phyloP scores from a whole-genome alignment of 2,113 vertebrate genomes.

The Microtus pennsylvanicus region DNA sequence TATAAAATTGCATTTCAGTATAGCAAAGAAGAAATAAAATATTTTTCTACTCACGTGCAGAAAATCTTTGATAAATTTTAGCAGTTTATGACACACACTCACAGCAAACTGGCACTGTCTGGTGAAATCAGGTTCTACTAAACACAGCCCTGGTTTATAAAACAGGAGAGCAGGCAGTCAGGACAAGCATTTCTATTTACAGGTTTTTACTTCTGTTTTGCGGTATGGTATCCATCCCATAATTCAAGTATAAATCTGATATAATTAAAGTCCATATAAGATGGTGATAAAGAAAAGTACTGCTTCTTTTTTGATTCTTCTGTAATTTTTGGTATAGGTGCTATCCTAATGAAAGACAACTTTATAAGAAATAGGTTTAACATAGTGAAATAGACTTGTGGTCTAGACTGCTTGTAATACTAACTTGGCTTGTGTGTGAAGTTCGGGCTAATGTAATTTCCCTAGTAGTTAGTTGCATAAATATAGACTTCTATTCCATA shows the following conservation, averaged over 20 bases:
- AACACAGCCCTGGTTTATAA: slow-evolving; percentile 30
- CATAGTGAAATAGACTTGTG: not conserved
- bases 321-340: slow-evolving; percentile 43
- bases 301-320: slow-evolving; percentile 53
- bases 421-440: not conserved
- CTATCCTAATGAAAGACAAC: slow-evolving; percentile 53
- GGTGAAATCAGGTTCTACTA: slow-evolving; percentile 38
- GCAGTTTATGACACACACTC: not conserved
- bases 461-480: not conserved
- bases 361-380: not conserved
- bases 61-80: not conserved
- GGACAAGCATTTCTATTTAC: slow-evolving; percentile 27
- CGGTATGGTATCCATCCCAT: slow-evolving; percentile 21
- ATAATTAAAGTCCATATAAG: slow-evolving; percentile 47
- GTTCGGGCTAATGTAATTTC: not conserved
- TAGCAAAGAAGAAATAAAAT: not conserved
- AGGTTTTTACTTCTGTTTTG: slow-evolving; percentile 17
- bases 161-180: slow-evolving; percentile 4
- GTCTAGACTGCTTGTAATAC: not conserved
- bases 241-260: slow-evolving; percentile 58
- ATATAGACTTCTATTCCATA: not conserved
- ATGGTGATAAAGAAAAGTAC: slow-evolving; percentile 4
- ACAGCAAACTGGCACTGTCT: not conserved
- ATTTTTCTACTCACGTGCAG: not conserved
- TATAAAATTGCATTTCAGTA: not conserved